Evolutionary conservation across 1,140 invertebrate species (phyloP), one percentile per base, ranked within the genome.

Genomic region (Magallana ariakensis): DNA sequence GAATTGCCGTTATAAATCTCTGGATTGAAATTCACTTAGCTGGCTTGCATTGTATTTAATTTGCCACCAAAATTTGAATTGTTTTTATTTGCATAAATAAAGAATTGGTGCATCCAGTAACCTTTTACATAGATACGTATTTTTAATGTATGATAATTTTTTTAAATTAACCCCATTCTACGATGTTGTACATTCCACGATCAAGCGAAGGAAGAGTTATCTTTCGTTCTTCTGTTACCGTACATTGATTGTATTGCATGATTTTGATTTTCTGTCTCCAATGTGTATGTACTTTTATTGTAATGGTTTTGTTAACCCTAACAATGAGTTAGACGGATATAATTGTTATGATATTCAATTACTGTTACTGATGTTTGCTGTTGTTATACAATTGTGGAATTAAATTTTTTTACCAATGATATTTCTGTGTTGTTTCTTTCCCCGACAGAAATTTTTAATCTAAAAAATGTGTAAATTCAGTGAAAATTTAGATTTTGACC

Each of bases 291-390:
- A n/a, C n/a, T 16, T 75, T 75, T 26, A 13, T 75, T 75, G 66
- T 75, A 75, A 75, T 75, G 22, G 19, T 75, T n/a, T 75, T 75
- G 66, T 75, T 75, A 26, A 26, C 22, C 22, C 66, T 75, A 75
- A 75, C 66, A 75, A 75, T 11, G 6, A 26, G 66, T 19, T 11
- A 8, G 19, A 75, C 13, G 22, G 13, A 26, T 75, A 75, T 75
- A 75, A 46, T 22, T 75, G 66, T 75, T 75, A 75, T 46, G 33
- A 46, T 33, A 75, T 33, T 75, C 66, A 10, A 26, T 75, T 22
- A 26, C 66, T 75, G 66, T 75, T 75, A 75, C 22, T 26, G 62
- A 70, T 75, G 66, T 75, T 75, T 75, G 66, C 66, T 75, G 66
- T 75, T 75, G 66, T 75, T 75, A 75, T 26, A 26, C 66, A 33